Base-by-base conservation (phyloP, 2,113 vertebrate genomes). In the Chitala chitala region DNA sequence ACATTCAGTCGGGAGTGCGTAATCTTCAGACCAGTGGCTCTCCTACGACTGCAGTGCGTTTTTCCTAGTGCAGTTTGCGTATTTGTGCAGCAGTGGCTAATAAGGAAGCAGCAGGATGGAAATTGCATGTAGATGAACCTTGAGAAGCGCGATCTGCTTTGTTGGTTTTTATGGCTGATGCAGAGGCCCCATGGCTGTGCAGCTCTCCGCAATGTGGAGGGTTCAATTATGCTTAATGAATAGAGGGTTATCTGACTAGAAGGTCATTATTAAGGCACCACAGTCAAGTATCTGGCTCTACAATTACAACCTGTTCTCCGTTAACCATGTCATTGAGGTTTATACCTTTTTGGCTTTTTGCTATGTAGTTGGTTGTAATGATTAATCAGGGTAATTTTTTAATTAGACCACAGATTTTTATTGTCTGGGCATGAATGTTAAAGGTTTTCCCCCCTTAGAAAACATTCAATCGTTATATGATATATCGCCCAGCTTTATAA, bases 91-190 rank as follows among this genome's bases (percentile, higher is more conserved):
- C 78, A 81, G 72, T 74, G 73, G 82, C 75, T 79, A 79, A 81
- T 76, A 74, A 74, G 63, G 56, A 70, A 51, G 53, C 77, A 76
- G 74, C 78, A n/a, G 78, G 78, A 75, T 76, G 83, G 84, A 84
- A 69, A 83, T 55, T 65, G 85, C 84, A 83, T 81, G 81, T 80
- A 83, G 79, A 84, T 82, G 81, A 84, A 66, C 72, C 69, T 55
- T 29, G 50, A 26, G 69, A 66, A 33, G 72, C 46, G 72, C 64
- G 76, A 77, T 78, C 54, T 56, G 48, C 71, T 36, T 51, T 72
- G 70, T 51, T 31, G 74, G 66, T 59, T 77, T 78, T 82, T 75
- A 78, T 73, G 56, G 75, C 64, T 20, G 29, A 31, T 68, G 64
- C 54, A 64, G 46, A 46, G 68, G 78, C 76, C 78, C 76, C 76